Conservation (phyloP, 2,888 invertebrate genomes). For the Drosophila engyochracea region DNA sequence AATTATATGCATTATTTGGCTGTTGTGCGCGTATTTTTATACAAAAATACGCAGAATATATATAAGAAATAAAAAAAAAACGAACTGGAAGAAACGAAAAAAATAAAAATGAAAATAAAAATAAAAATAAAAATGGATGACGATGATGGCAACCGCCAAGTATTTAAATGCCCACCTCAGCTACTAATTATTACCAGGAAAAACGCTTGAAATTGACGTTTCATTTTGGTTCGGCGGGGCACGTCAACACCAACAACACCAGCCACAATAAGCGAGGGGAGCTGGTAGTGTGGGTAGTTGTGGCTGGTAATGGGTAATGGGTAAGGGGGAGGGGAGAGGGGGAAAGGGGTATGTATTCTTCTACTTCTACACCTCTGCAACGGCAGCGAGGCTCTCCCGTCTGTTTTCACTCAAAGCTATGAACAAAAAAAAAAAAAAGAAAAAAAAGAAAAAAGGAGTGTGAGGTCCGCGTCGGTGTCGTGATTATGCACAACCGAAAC, state of each 20-base stretch:
- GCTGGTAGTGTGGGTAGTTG: neutral
- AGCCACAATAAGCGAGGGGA: neutral
- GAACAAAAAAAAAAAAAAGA: neutral
- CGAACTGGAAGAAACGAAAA: slow-evolving; percentile 8
- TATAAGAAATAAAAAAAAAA: slow-evolving; percentile 6
- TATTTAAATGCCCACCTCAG: slow-evolving; percentile 84
- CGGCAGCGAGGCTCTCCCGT: slow-evolving; percentile 11
- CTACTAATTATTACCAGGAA: slow-evolving; percentile 85
- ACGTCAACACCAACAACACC: slow-evolving; percentile 65
- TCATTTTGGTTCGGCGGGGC: slow-evolving; percentile 76
- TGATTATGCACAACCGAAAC: slow-evolving; percentile 72
- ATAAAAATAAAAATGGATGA: slow-evolving; percentile 60
- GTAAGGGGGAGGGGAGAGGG: neutral
- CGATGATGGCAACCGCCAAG: slow-evolving; percentile 64
- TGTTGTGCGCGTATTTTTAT: slow-evolving; percentile 65
- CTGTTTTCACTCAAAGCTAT: slow-evolving; percentile 52
- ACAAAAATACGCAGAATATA: slow-evolving; percentile 78
- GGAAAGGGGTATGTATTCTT: slow-evolving; percentile 9
- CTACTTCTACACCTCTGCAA: slow-evolving; percentile 3
- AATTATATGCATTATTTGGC: slow-evolving; percentile 80
- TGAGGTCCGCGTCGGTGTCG: slow-evolving; percentile 47
- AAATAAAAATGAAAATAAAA: slow-evolving; percentile 27
- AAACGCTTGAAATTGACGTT: slow-evolving; percentile 84
- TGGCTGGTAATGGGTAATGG: neutral
- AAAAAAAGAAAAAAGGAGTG: slow-evolving; percentile 1